phyloP scores from a whole-genome alignment of 2,113 vertebrate species.

The Condylura cristata region DNA sequence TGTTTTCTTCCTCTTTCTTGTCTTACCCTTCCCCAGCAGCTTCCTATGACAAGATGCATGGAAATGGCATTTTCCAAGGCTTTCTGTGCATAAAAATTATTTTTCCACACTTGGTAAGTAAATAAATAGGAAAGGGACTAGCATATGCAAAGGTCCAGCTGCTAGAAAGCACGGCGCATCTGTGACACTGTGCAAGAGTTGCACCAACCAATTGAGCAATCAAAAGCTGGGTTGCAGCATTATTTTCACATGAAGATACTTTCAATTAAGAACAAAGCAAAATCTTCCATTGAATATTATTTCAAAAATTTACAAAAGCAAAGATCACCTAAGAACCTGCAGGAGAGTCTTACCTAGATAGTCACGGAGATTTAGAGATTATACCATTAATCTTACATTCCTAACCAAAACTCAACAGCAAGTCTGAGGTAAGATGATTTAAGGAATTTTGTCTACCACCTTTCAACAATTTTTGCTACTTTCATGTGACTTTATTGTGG shows the following conservation, averaged over 20 bases:
- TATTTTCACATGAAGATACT: neutral
- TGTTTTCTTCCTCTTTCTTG: neutral
- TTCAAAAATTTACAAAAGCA: neutral
- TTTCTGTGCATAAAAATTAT: neutral
- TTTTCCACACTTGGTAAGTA: neutral
- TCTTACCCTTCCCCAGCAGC: neutral
- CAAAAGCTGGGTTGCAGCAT: neutral
- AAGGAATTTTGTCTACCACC: neutral
- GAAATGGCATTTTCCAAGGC: neutral
- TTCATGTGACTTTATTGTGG: neutral
- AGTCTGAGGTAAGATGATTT: neutral
- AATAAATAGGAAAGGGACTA: neutral
- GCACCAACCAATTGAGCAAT: neutral
- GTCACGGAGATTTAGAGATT: neutral
- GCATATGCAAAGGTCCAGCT: neutral
- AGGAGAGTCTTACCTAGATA: neutral
- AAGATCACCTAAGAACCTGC: neutral
- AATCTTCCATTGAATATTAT: neutral
- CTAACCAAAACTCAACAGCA: neutral
- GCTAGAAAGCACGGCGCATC: neutral
- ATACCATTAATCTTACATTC: neutral
- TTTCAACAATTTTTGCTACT: neutral
- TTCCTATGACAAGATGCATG: neutral
- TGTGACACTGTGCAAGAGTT: neutral
- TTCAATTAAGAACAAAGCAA: constrained; percentile 15